These are phyloP conservation scores for Cyrtonyx montezumae DNA, from an alignment of 2,113 vertebrate genomes.

Conservation along the genomic window DNA sequence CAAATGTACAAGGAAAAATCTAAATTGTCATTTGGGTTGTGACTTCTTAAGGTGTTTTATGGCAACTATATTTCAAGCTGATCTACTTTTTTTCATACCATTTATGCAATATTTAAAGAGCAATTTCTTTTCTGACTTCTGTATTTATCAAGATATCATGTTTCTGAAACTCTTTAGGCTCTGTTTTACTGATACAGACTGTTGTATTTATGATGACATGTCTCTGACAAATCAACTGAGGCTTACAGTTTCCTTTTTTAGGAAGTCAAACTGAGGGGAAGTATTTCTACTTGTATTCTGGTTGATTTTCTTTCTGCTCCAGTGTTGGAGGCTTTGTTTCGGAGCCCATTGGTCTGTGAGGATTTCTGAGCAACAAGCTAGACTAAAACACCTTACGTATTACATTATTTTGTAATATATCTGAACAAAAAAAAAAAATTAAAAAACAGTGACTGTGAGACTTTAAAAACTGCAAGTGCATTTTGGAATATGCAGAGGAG, in stretches of 20 bases:
- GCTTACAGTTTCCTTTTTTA: background rate
- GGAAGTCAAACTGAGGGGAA: background rate
- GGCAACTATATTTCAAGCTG: constrained; percentile 50
- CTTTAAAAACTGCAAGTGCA: background rate
- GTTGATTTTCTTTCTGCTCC: background rate
- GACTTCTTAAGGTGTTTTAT: constrained; percentile 27
- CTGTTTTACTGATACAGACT: constrained; percentile 31
- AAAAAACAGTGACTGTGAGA: background rate
- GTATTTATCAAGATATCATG: background rate
- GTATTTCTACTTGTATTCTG: background rate
- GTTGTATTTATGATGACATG: constrained; percentile 49
- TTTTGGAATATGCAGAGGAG: background rate
- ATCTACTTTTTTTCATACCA: constrained; percentile 27
- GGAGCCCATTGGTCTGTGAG: background rate
- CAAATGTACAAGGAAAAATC: background rate
- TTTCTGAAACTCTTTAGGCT: constrained; percentile 13
- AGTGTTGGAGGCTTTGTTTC: background rate
- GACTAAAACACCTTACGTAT: background rate
- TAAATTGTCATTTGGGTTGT: constrained; percentile 49
- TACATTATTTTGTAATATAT: constrained; percentile 26
- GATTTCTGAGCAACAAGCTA: background rate
- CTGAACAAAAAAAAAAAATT: background rate
- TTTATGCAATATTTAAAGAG: constrained; percentile 26
- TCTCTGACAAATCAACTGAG: background rate
- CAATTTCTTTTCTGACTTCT: background rate